Conservation (phyloP, 2,888 invertebrate genomes). For the Sesia apiformis region DNA sequence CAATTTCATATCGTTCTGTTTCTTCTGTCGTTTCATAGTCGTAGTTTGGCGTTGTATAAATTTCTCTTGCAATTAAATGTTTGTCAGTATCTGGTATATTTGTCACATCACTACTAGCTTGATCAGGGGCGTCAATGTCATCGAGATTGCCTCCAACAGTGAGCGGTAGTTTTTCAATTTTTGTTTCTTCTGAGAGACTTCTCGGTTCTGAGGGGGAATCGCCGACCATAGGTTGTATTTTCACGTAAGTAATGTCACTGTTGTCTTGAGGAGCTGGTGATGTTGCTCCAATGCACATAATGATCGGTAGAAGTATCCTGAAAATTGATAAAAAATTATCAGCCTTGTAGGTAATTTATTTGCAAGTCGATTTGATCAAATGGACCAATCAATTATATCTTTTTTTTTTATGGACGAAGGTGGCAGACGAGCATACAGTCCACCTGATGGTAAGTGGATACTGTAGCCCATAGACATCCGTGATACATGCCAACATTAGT, state of each 20-base stretch:
- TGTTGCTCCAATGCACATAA: constrained; percentile 25
- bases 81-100: constrained; percentile 7
- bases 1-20: constrained; percentile 4
- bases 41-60: background rate
- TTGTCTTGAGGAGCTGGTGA: constrained; percentile 40
- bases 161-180: constrained; percentile 35
- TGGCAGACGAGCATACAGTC: too few relatives aligned
- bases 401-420: too few relatives aligned
- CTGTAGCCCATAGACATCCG: too few relatives aligned
- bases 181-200: constrained; percentile 18
- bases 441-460: too few relatives aligned
- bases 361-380: too few relatives aligned
- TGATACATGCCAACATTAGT: too few relatives aligned
- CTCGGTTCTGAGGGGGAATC: constrained; percentile 8
- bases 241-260: constrained; percentile 44
- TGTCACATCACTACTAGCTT: too few relatives aligned
- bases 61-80: constrained; percentile 4
- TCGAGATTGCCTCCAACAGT: constrained; percentile 15
- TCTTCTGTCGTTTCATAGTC: constrained; percentile 7
- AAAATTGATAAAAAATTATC: constrained; percentile 11
- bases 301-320: constrained; percentile 31
- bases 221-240: constrained; percentile 27
- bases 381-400: background rate
- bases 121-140: too few relatives aligned
- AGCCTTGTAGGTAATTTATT: too few relatives aligned